These are phyloP conservation scores for Saccostrea cuccullata DNA, from an alignment of 1,140 invertebrate genomes.

Conservation along the genomic window DNA sequence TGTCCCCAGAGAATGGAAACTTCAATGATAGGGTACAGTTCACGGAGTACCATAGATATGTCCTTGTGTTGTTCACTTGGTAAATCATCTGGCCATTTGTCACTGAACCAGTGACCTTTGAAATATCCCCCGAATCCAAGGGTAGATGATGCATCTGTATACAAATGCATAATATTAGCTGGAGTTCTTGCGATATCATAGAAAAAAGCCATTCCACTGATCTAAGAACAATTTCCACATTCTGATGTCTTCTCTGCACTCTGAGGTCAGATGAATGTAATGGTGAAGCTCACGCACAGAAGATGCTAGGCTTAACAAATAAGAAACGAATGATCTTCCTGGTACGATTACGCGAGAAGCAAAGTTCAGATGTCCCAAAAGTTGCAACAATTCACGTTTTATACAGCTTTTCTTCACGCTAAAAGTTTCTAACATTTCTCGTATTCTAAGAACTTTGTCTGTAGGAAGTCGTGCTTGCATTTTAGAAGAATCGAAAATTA, in stretches of 20 bases:
- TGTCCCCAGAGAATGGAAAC: constrained; percentile 53
- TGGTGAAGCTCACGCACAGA: constrained; percentile 46
- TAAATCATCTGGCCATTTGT: constrained; percentile 3
- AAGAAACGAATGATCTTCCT: neutral
- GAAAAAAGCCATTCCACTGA: constrained; percentile 51
- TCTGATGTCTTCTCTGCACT: constrained; percentile 39
- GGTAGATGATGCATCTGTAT: constrained; percentile 41
- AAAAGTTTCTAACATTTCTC: neutral
- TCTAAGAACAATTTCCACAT: constrained; percentile 48
- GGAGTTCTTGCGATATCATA: neutral
- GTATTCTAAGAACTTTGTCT: constrained; percentile 34
- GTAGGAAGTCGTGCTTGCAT: too few relatives aligned
- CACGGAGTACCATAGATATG: neutral
- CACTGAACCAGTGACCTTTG: constrained; percentile 45
- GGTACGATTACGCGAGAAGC: constrained; percentile 32
- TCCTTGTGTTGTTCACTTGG: too few relatives aligned
- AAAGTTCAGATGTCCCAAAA: constrained; percentile 45
- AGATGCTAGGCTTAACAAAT: neutral
- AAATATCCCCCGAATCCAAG: constrained; percentile 45
- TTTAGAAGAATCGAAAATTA: too few relatives aligned
- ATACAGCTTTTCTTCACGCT: constrained; percentile 41
- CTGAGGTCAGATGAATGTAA: constrained; percentile 23
- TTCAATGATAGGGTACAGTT: constrained; percentile 47
- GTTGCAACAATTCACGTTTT: neutral
- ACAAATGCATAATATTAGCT: constrained; percentile 2